These are phyloP conservation scores for Notocelia uddmanniana DNA, from an alignment of 2,888 invertebrate genomes.

Conservation along the genomic window DNA sequence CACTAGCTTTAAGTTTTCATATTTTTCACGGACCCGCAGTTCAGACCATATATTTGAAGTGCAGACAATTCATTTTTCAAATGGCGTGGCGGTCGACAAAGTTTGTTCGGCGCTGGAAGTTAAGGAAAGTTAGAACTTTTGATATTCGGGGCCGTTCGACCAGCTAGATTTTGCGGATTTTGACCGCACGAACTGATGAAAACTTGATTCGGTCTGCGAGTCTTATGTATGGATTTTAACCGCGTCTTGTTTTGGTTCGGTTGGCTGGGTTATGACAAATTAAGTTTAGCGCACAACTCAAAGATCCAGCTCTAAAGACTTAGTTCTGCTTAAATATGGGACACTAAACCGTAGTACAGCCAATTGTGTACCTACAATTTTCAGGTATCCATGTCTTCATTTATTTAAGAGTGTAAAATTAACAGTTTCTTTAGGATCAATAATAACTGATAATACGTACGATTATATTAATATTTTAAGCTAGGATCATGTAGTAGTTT, in stretches of 20 bases:
- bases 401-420: too few relatives aligned
- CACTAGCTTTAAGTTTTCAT: constrained; percentile 53
- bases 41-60: constrained; percentile 79
- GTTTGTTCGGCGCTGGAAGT: constrained; percentile 68
- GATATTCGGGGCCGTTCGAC: constrained; percentile 76
- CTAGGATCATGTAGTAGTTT: too few relatives aligned
- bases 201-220: constrained; percentile 33
- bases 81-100: constrained; percentile 67
- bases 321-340: neutral
- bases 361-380: neutral
- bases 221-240: constrained; percentile 36
- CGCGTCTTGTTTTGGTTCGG: constrained; percentile 25
- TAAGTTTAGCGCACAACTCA: constrained; percentile 3
- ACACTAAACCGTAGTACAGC: neutral
- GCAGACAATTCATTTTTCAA: constrained; percentile 85
- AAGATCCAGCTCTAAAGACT: neutral
- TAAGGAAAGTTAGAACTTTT: constrained; percentile 73
- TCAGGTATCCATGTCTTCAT: too few relatives aligned
- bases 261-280: constrained; percentile 22
- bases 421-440: neutral
- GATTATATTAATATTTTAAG: too few relatives aligned
- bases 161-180: constrained; percentile 63
- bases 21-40: constrained; percentile 68
- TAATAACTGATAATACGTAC: too few relatives aligned
- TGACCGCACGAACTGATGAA: constrained; percentile 46